Percentiles rank a stretch among this genome's conserved stretches.
Conservation (phyloP, 2,113 vertebrate genomes). For the Crotophaga sulcirostris region DNA sequence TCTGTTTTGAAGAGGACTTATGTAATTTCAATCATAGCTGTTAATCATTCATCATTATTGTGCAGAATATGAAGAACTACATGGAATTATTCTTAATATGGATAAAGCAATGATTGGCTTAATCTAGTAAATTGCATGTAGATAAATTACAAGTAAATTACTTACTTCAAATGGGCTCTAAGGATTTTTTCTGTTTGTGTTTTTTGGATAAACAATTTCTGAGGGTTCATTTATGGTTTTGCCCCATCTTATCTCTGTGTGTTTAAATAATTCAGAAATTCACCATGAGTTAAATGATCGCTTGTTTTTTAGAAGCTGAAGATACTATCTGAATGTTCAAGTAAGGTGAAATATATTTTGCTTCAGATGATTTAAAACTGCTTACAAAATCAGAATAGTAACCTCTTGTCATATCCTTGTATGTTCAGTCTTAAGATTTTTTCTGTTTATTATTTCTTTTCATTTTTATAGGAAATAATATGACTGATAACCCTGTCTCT, state of each 20-base stretch:
- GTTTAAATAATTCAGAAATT: not conserved
- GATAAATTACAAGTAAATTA: not conserved
- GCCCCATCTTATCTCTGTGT: not conserved
- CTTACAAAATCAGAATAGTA: not conserved
- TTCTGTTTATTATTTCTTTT: constrained; percentile 25
- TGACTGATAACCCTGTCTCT: constrained; percentile 39
- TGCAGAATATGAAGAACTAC: not conserved
- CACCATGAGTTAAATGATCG: not conserved
- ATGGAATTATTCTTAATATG: not conserved
- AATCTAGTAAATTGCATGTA: not conserved
- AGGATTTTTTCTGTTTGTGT: not conserved
- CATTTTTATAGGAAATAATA: constrained; percentile 33
- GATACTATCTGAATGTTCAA: not conserved
- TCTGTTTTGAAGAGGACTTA: not conserved
- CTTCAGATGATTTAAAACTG: not conserved
- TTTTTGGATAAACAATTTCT: not conserved
- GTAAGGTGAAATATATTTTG: constrained; percentile 8
- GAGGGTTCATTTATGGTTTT: not conserved
- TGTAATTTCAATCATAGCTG: not conserved
- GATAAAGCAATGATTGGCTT: not conserved
- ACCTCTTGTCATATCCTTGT: constrained; percentile 43
- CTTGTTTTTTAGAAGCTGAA: not conserved
- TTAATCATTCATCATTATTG: not conserved
- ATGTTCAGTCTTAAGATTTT: constrained; percentile 40
- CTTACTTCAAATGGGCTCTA: not conserved